Evolutionary conservation across 2,888 invertebrate genomes (phyloP), one percentile per base, ranked within the genome.

Genomic region (Meta bourneti): DNA sequence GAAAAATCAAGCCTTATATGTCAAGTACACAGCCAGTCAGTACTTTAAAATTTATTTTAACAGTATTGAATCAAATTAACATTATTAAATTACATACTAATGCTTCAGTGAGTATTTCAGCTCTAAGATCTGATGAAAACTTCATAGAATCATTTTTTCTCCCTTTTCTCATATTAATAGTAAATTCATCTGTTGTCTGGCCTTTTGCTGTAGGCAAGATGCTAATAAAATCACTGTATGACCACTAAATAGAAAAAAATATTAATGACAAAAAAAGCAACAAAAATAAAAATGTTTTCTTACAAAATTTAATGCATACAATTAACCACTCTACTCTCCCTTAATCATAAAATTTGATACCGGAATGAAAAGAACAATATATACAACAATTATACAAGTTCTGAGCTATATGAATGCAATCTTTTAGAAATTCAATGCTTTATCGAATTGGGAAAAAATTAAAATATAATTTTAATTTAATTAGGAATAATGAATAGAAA

Each of bases 121-220:
- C 97, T 94, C 99, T 97, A 95, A 98, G 98, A 94, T 99, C 99
- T 0, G 98, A 98, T 13, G 99, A 98, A 95, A 99, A 98, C 94
- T 97, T 97, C 97, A 99, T 99, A 13, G 97, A 97, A 94, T 99
- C 99, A 79, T 97, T 96, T 95, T 99, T 99, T 94, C 97, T 97
- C 51, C 93, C 98, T 94, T 98, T 98, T 94, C 97, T 97, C 96
- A 98, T 97, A 13, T 97, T 96, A 94, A 98, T 96, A 87, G 97
- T 94, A 93, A 96, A 95, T 94, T 96, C 96, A 94, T 95, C 95
- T 90, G 94, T 93, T 7, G 94, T 93, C 9, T 95, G 94, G 11
- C 95, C 94, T 93, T 94, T 95, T 8, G 94, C 93, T 93, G 94
- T 95, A 92, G 95, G 95, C 61, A 94, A 94, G 93, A 95, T 95